phyloP scores from a whole-genome alignment of 2,113 vertebrate species.

The Mugil cephalus region DNA sequence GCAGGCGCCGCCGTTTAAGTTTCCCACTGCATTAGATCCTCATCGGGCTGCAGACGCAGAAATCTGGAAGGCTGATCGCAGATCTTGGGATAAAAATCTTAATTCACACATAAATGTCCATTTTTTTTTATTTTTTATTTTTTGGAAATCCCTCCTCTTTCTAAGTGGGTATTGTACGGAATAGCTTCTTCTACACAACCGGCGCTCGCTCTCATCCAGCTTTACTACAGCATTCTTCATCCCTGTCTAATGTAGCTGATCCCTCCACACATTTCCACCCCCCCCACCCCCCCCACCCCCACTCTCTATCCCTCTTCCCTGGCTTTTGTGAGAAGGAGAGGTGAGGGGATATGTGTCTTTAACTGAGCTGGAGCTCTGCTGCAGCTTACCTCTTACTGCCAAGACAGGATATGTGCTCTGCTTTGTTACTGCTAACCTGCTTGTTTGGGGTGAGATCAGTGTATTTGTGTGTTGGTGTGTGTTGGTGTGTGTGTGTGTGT shows the following conservation, averaged over 20 bases:
- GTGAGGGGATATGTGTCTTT: conserved; percentile 71
- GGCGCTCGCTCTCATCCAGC: conserved; percentile 63
- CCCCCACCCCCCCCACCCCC: conserved; percentile 26
- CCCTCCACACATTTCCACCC: conserved; percentile 39
- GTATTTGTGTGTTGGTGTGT: conserved; percentile 53
- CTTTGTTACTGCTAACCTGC: conserved; percentile 80
- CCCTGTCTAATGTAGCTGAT: conserved; percentile 70
- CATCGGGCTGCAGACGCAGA: too few relatives aligned
- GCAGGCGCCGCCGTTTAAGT: too few relatives aligned
- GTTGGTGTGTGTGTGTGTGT: conserved; percentile 35
- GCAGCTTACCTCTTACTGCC: conserved; percentile 72
- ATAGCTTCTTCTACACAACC: conserved; percentile 34
- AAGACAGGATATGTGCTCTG: conserved; percentile 75
- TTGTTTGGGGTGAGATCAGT: conserved; percentile 73
- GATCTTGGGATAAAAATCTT: background rate
- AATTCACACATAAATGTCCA: background rate
- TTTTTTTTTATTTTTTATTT: conserved; percentile 3
- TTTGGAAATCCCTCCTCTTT: conserved; percentile 36
- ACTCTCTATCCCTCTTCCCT: conserved; percentile 31
- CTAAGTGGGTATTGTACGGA: conserved; percentile 21
- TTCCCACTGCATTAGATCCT: too few relatives aligned
- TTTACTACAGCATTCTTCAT: conserved; percentile 68
- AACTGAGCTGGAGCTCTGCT: conserved; percentile 69
- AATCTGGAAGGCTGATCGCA: background rate
- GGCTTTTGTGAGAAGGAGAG: conserved; percentile 61